Evolutionary conservation across 2,888 invertebrate species (phyloP).

Genomic region (Watsonalla cultraria): DNA sequence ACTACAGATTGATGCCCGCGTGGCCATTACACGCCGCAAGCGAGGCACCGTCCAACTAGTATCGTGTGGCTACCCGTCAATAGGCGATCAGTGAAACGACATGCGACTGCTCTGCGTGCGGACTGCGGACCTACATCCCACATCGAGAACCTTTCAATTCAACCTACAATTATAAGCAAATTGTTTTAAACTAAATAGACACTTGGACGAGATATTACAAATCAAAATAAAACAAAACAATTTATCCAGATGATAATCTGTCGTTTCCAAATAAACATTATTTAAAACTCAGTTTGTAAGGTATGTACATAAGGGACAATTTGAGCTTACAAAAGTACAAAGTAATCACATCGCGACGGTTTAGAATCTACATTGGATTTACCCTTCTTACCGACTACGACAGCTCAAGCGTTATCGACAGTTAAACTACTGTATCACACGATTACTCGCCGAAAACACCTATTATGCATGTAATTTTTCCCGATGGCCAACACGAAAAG

Average conservation of each 20-base stretch:
- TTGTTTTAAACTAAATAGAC: slow-evolving; percentile 25
- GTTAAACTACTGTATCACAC: slow-evolving; percentile 72
- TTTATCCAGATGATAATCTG: slow-evolving; percentile 62
- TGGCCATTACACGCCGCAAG: slow-evolving; percentile 68
- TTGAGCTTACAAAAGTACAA: slow-evolving; percentile 78
- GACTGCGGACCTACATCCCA: slow-evolving; percentile 30
- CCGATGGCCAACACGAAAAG: slow-evolving; percentile 64
- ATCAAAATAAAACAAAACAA: slow-evolving; percentile 54
- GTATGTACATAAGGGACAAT: slow-evolving; percentile 73
- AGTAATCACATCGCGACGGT: slow-evolving; percentile 74
- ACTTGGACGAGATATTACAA: slow-evolving; percentile 27
- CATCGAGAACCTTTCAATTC: slow-evolving; percentile 29
- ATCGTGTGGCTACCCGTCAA: slow-evolving; percentile 41
- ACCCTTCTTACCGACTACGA: slow-evolving; percentile 71
- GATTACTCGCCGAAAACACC: slow-evolving; percentile 68
- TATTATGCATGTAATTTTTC: slow-evolving; percentile 66
- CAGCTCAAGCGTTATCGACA: slow-evolving; percentile 71
- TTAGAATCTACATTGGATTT: slow-evolving; percentile 70
- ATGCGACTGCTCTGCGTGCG: slow-evolving; percentile 32
- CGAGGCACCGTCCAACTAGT: slow-evolving; percentile 43
- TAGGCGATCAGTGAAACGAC: slow-evolving; percentile 36
- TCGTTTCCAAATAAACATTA: slow-evolving; percentile 59
- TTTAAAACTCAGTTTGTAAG: slow-evolving; percentile 58
- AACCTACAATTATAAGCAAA: slow-evolving; percentile 39
- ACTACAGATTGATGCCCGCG: slow-evolving; percentile 63